phyloP scores from a whole-genome alignment of 2,888 invertebrate species.

The Oxyscelio sp. region DNA sequence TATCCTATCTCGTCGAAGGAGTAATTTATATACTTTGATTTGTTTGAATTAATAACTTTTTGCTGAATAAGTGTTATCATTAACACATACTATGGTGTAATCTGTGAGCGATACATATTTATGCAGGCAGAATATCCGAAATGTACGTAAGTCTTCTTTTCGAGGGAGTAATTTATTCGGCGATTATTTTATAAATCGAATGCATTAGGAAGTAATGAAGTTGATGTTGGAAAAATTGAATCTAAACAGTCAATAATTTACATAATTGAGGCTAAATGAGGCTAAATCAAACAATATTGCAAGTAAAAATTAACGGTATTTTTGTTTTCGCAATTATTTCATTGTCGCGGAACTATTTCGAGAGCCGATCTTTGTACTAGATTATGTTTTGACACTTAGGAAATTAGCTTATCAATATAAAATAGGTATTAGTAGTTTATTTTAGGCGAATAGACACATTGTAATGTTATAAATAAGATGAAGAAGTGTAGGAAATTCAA shows the following conservation, averaged over 20 bases:
- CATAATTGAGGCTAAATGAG: constrained; percentile 28
- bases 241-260: no score
- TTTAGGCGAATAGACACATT: constrained; percentile 57
- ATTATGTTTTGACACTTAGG: constrained; percentile 68
- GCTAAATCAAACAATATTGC: background rate
- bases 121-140: constrained; percentile 41
- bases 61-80: constrained; percentile 64
- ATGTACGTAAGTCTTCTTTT: constrained; percentile 27
- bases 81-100: constrained; percentile 62
- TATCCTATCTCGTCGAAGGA: constrained; percentile 42
- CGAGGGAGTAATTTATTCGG: constrained; percentile 54
- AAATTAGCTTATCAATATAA: constrained; percentile 72
- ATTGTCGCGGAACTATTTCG: constrained; percentile 2
- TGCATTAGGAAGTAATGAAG: constrained; percentile 16
- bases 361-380: constrained; percentile 50
- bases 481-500: constrained; percentile 66
- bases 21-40: constrained; percentile 69
- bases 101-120: constrained; percentile 62
- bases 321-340: constrained; percentile 33
- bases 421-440: constrained; percentile 58
- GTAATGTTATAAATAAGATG: constrained; percentile 66
- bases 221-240: no score
- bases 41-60: constrained; percentile 71
- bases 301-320: constrained; percentile 1
- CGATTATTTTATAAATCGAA: constrained; percentile 52